Base-by-base conservation (phyloP, 1,140 invertebrate species). In the Drosophila nasuta region DNA sequence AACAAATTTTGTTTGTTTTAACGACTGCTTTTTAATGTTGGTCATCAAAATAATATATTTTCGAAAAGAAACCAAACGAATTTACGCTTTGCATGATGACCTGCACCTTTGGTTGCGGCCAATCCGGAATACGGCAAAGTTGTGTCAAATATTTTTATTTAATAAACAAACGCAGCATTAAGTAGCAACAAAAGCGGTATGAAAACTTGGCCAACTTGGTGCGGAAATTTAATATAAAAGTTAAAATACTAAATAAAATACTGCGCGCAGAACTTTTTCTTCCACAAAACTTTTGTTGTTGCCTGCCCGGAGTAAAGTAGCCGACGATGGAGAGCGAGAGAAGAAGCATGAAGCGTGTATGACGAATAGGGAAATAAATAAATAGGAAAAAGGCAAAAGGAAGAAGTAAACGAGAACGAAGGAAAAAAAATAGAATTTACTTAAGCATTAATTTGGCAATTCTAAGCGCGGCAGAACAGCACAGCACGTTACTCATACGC, bases 61-160 rank as follows among this genome's bases (percentile, higher is more conserved):
- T 41, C 17, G 20, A 6, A 60, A 52, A 43, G 13, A 25, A 4
- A 25, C 20, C 0, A 25, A 25, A 25, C 20, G 20, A 25, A 58
- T 67, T 45, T 51, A 43, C 15, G 43, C 25, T 28, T 49, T 17
- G 46, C 46, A 20, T 43, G 41, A 17, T 25, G 46, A 67, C 25
- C 59, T 64, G 25, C 30, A 52, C 59, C 52, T 59, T 63, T 33
- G 33, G 13, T 46, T 15, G 48, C 11, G 51, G 58, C 45, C 67
- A 71, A 82, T 79, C 65, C 70, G 49, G 41, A 75, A 52, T 45
- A 28, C 64, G 64, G n/a, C 69, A 75, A 82, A 78, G 80, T 82
- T 82, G 63, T 65, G 25, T 60, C 62, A 78, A 79, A 82, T 82
- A 82, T 82, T 82, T 82, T 82, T 82, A 82, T 82, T 82, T 82